These are phyloP conservation scores for Hemichromis elongatus DNA, from an alignment of 2,113 vertebrate genomes.

Conservation along the genomic window DNA sequence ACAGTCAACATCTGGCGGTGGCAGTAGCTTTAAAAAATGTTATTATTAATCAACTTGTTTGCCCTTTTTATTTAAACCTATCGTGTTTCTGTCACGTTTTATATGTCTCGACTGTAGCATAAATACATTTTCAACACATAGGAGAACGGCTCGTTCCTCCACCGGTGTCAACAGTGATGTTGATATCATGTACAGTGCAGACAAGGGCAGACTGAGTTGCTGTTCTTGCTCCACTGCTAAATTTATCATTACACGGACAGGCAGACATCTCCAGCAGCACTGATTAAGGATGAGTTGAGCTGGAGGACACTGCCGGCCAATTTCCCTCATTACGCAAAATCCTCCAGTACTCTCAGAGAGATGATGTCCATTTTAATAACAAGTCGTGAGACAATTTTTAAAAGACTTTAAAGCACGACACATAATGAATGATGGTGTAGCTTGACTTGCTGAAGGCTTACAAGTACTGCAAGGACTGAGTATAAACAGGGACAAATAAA, in stretches of 20 bases:
- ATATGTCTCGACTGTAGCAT: neutral
- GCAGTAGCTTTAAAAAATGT: neutral
- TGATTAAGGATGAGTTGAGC: slow-evolving; percentile 31
- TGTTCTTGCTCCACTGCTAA: neutral
- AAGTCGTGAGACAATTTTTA: slow-evolving; percentile 21
- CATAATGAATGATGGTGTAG: slow-evolving; percentile 8
- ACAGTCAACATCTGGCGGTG: neutral
- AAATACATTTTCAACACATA: neutral
- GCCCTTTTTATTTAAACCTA: neutral
- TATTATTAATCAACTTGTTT: neutral
- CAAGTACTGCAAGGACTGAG: neutral
- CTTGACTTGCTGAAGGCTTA: neutral
- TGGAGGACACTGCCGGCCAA: slow-evolving; percentile 29
- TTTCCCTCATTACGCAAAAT: slow-evolving; percentile 46
- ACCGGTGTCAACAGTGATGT: neutral
- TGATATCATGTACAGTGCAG: neutral
- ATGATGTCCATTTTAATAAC: slow-evolving; percentile 39
- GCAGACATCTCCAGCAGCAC: slow-evolving; percentile 1
- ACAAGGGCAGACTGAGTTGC: neutral
- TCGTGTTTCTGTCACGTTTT: neutral
- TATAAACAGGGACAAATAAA: neutral
- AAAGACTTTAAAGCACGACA: neutral
- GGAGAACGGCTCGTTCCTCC: neutral
- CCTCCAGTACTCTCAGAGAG: slow-evolving; percentile 21
- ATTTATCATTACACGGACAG: slow-evolving; percentile 27